Percentiles rank a stretch among this genome's conserved stretches.
Evolutionary conservation across 2,888 invertebrate species (phyloP).

Genomic region (Actias luna): DNA sequence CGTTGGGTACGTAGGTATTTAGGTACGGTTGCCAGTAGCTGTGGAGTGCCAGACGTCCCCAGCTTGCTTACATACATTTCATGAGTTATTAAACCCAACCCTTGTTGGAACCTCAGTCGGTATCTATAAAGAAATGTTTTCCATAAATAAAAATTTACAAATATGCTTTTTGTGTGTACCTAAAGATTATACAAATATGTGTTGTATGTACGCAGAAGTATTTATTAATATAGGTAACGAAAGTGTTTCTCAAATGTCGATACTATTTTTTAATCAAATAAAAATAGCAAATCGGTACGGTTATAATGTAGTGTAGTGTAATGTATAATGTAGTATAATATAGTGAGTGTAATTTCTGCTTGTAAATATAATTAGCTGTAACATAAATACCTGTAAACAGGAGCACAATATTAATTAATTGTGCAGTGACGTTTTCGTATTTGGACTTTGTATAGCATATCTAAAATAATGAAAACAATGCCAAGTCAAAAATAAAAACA

Average conservation of each 20-base stretch:
- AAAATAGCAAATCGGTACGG: too few species aligned
- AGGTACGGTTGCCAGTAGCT: slow-evolving; percentile 49
- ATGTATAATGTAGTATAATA: too few species aligned
- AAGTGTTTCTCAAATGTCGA: too few species aligned
- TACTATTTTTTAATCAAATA: neutral
- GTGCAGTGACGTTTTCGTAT: neutral
- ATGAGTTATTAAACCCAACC: slow-evolving; percentile 79
- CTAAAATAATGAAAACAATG: too few species aligned
- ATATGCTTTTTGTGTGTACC: neutral
- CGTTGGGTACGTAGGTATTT: slow-evolving; percentile 27
- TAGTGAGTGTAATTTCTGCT: too few species aligned
- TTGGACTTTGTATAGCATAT: neutral
- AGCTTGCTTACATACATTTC: slow-evolving; percentile 79
- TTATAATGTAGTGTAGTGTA: too few species aligned
- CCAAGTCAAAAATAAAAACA: too few species aligned
- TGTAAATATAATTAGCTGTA: too few species aligned
- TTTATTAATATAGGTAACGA: too few species aligned
- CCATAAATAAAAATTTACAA: neutral
- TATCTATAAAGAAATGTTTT: slow-evolving; percentile 45
- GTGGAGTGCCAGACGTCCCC: slow-evolving; percentile 62
- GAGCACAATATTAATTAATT: neutral
- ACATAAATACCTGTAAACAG: neutral
- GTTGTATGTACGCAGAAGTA: neutral
- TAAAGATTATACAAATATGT: neutral
- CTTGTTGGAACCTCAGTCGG: slow-evolving; percentile 41